Evolutionary conservation across 2,113 vertebrate species (phyloP).

Genomic region (Atherinomorus stipes): DNA sequence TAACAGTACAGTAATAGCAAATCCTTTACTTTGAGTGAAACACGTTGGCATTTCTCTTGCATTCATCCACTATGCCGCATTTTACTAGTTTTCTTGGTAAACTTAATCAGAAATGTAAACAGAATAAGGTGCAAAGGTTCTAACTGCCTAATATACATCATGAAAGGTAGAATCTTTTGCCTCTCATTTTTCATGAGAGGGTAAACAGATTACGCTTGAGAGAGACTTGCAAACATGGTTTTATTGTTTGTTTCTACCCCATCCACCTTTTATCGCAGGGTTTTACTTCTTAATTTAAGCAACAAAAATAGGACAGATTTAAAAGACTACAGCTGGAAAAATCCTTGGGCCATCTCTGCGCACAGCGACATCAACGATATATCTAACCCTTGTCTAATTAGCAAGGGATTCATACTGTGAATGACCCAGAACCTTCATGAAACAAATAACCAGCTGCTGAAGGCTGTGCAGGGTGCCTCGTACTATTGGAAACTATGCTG

Average conservation of each 20-base stretch:
- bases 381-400: constrained; percentile 27
- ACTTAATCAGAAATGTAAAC: background rate
- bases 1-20: background rate
- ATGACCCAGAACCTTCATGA: constrained; percentile 24
- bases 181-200: background rate
- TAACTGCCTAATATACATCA: background rate
- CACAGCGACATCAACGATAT: constrained; percentile 4
- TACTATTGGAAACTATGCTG: background rate
- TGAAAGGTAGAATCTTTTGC: background rate
- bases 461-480: background rate
- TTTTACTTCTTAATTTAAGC: constrained; percentile 12
- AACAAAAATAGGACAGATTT: constrained; percentile 12
- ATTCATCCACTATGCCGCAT: background rate
- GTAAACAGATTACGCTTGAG: background rate
- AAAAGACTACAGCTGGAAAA: background rate
- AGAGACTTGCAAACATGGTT: constrained; percentile 12
- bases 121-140: background rate
- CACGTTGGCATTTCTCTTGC: background rate
- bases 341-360: constrained; percentile 16
- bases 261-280: background rate
- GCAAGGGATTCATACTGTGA: constrained; percentile 14
- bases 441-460: constrained; percentile 15
- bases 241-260: constrained; percentile 11
- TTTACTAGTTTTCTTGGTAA: background rate
- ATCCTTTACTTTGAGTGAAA: background rate